A percentile compares a stretch with the other conserved stretches of the same genome.
Evolutionary conservation across 2,888 invertebrate genomes (phyloP).

Genomic region (Podabrus alpinus): DNA sequence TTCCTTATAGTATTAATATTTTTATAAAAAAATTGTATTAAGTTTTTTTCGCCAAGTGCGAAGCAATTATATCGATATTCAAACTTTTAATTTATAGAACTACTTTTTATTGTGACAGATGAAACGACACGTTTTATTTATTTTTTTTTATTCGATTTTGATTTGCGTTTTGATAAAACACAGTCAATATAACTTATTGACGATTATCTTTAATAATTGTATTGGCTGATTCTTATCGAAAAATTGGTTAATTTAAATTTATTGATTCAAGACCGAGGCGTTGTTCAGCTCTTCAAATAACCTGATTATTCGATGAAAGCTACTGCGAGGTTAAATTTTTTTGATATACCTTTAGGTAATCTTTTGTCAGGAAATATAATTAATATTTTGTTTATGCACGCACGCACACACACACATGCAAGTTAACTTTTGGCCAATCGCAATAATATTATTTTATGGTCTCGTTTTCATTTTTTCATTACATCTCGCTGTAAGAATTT

Average conservation of each 20-base stretch:
- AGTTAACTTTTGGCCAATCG: neutral
- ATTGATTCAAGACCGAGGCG: constrained; percentile 51
- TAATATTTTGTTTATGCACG: neutral
- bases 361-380: constrained; percentile 1
- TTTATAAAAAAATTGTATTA: too few species aligned
- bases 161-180: constrained; percentile 35
- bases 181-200: constrained; percentile 43
- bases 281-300: constrained; percentile 33
- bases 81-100: constrained; percentile 2
- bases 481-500: neutral
- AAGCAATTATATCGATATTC: neutral
- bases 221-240: constrained; percentile 49
- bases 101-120: neutral
- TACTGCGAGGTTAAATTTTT: constrained; percentile 1
- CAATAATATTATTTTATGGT: neutral
- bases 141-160: neutral
- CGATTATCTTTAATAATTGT: constrained; percentile 38
- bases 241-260: constrained; percentile 55
- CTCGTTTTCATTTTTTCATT: neutral
- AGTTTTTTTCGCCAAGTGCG: neutral
- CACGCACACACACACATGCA: neutral
- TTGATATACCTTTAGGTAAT: constrained; percentile 13
- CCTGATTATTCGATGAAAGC: constrained; percentile 18
- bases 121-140: neutral
- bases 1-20: too few species aligned